Percentiles rank a stretch among this genome's conserved stretches.
Evolutionary conservation across 2,888 invertebrate genomes (phyloP).

Genomic region (Nomada hirtipes): DNA sequence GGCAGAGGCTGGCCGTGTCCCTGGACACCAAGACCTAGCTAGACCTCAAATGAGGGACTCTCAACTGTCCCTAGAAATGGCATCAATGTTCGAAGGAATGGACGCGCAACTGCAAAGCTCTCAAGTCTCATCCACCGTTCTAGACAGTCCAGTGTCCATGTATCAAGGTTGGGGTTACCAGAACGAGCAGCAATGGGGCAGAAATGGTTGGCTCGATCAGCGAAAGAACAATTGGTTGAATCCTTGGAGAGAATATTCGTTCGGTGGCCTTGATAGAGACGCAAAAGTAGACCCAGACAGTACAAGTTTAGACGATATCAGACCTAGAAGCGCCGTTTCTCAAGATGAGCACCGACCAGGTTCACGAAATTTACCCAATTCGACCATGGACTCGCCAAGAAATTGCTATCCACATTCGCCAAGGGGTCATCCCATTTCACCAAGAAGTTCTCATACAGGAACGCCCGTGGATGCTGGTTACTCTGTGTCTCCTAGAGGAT

Average conservation of each 20-base stretch:
- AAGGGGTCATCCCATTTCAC: conserved; percentile 78
- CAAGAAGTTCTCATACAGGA: conserved; percentile 77
- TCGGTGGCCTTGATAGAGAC: conserved; percentile 84
- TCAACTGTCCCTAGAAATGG: conserved; percentile 89
- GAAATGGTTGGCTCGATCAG: conserved; percentile 81
- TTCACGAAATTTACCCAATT: conserved; percentile 78
- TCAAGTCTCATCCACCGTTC: conserved; percentile 93
- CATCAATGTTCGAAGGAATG: conserved; percentile 91
- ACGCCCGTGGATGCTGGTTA: conserved; percentile 75
- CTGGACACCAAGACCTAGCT: conserved; percentile 73
- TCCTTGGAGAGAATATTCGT: conserved; percentile 82
- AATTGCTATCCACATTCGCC: conserved; percentile 76
- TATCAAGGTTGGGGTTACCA: conserved; percentile 84
- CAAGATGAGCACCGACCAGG: conserved; percentile 81
- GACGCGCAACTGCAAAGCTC: conserved; percentile 93
- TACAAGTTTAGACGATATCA: conserved; percentile 85
- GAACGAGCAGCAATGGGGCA: conserved; percentile 81
- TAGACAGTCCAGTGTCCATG: conserved; percentile 87
- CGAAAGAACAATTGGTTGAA: conserved; percentile 83
- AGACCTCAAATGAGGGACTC: conserved; percentile 81
- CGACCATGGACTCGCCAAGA: conserved; percentile 76
- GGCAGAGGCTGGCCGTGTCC: conserved; percentile 72
- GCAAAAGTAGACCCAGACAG: conserved; percentile 91
- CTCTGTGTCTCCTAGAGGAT: conserved; percentile 74
- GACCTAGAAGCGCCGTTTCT: conserved; percentile 80